A percentile compares a stretch with the other conserved stretches of the same genome.
These are phyloP conservation scores for Thereva unica DNA, from an alignment of 2,888 invertebrate species.

Conservation along the genomic window DNA sequence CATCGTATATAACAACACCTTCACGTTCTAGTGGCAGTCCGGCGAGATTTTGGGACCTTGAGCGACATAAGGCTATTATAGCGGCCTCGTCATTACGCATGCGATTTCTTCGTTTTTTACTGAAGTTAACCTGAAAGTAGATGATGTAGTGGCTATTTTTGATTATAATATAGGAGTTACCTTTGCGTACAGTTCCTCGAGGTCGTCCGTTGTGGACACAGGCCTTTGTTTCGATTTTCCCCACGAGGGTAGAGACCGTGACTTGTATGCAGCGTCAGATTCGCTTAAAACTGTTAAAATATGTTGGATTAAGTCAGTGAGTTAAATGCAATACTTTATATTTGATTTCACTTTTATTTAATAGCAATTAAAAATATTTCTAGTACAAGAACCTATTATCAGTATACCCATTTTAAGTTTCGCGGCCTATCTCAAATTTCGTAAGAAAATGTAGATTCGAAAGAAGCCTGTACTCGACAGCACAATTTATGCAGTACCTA, in stretches of 20 bases:
- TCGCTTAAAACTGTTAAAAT: slow-evolving; percentile 65
- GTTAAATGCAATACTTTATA: too few species aligned
- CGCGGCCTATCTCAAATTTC: too few species aligned
- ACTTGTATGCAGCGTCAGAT: slow-evolving; percentile 61
- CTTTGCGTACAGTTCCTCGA: slow-evolving; percentile 72
- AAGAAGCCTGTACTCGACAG: too few species aligned
- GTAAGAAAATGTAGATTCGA: too few species aligned
- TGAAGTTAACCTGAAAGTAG: slow-evolving; percentile 67
- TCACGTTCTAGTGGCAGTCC: slow-evolving; percentile 59
- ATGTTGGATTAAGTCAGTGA: slow-evolving; percentile 20
- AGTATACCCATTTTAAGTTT: too few species aligned
- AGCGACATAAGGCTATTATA: slow-evolving; percentile 75
- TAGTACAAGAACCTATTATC: too few species aligned
- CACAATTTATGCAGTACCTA: too few species aligned
- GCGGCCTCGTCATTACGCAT: slow-evolving; percentile 83
- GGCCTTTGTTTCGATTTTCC: slow-evolving; percentile 68
- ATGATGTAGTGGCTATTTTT: not conserved
- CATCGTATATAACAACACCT: slow-evolving; percentile 80
- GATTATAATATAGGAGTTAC: slow-evolving; percentile 53
- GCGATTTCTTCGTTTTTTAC: slow-evolving; percentile 77
- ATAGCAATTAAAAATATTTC: slow-evolving; percentile 12
- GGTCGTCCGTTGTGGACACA: slow-evolving; percentile 69
- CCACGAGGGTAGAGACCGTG: slow-evolving; percentile 74
- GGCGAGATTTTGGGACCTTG: slow-evolving; percentile 66
- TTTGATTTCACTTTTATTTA: not conserved